Evolutionary conservation across 2,888 invertebrate species (phyloP), one percentile per base, ranked within the genome.

Genomic region (Sphaerophoria taeniata): DNA sequence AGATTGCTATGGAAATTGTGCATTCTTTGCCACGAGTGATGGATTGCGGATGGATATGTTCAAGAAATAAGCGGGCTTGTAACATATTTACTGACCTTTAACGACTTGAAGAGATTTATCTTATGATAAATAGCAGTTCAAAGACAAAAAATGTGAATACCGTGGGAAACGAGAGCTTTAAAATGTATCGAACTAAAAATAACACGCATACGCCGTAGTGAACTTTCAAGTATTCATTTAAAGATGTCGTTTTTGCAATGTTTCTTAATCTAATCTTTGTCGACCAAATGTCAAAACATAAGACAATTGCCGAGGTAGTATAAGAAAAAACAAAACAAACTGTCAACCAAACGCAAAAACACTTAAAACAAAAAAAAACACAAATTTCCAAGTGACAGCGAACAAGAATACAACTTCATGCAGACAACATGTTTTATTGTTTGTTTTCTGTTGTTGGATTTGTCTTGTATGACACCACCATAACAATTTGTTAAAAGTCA

Each of bases 401-500:
- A 79, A 83, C 83, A 77, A 77, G 77, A 82, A 67, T 71, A 61
- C 39, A 14, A 76, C 76, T 71, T 76, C 53, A 81, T 60, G 53
- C 14, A 43, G 56, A 31, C 61, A 61, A 36, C 55, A 56, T 63
- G 70, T 56, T 56, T 71, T 49, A 60, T 65, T 34, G 36, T 63
- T 56, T 60, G 39, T 24, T 63, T 61, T 16, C 6, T 43, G 43
- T 12, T 43, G 3, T 43, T 12, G 9, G 5, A 14, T 16, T 63
- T 49, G 12, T 24, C 61, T 34, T 73, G 60, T 69, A 69, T 79
- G 73, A 65, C 53, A 73, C 47, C 60, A 67, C 36, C 16, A 74
- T 72, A 67, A 69, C 55, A 73, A 79, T 74, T 79, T 79, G 79
- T 79, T 55, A 79, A 60, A 77, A 60, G 73, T 74, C 79, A 79